A percentile compares a stretch with the other conserved stretches of the same genome.
Evolutionary conservation across 2,113 vertebrate genomes (phyloP).

Genomic region (Cepphus grylle): DNA sequence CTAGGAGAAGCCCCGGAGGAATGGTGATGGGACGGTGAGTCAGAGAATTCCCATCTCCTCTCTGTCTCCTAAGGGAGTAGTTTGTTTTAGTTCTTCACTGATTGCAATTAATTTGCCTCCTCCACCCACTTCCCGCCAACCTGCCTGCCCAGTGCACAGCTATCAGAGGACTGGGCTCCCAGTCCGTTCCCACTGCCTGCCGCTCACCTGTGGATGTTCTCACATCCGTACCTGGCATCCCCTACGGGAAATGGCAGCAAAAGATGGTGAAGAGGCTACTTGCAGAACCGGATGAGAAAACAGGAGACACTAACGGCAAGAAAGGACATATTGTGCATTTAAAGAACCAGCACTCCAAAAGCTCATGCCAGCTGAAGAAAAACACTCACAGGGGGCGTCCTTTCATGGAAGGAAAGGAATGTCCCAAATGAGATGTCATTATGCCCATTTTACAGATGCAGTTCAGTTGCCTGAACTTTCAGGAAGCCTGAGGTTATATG

Average conservation of each 20-base stretch:
- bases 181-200: neutral
- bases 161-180: neutral
- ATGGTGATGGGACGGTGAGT: neutral
- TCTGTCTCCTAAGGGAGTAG: constrained; percentile 12
- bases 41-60: constrained; percentile 39
- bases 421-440: neutral
- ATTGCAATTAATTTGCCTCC: constrained; percentile 24
- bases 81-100: constrained; percentile 19
- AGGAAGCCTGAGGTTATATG: neutral
- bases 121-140: neutral
- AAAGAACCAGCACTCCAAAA: neutral
- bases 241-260: neutral
- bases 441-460: neutral
- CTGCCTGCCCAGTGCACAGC: neutral
- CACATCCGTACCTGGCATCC: neutral
- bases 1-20: constrained; percentile 26
- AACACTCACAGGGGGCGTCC: neutral
- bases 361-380: neutral
- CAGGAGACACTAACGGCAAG: neutral
- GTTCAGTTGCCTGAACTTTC: neutral
- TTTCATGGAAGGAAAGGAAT: neutral
- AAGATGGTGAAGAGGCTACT: neutral
- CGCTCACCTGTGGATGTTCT: neutral
- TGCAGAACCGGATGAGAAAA: neutral
- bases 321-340: neutral